Base-by-base conservation (phyloP, 2,113 vertebrate species). In the Puma concolor region DNA sequence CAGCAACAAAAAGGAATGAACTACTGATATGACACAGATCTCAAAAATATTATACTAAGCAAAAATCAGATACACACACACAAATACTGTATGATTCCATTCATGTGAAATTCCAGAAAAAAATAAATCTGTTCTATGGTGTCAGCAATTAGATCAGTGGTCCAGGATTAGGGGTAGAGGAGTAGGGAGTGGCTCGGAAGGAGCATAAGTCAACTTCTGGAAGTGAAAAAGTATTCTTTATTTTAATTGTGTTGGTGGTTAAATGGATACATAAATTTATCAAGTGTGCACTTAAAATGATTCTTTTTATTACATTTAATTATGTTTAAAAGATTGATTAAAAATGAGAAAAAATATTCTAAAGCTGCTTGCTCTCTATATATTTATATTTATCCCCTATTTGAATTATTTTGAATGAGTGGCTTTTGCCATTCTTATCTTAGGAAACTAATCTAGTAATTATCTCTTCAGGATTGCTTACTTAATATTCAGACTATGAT, bases 401-500 rank as follows among this genome's bases (percentile, higher is more conserved):
- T 64, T 93, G 52, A 94, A 86, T 88, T 84, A 93, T 64, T 95
- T 63, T 77, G 54, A 96, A 33, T 81, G 38, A 90, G 25, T 86
- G 10, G 8, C 29, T 88, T 81, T n/a, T 93, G 31, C 7, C 41
- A 74, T 71, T 91, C 87, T 88, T 66, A 31, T 94, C 76, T 82
- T 50, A 94, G 74, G 38, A 94, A 94, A 29, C 69, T 71, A 94
- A 88, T 76, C 66, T 86, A 95, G 19, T 60, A 85, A 82, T 95
- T 64, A 77, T 19, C 83, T 71, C 48, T 86, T 80, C 3, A 88
- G 67, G 41, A 90, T 10, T 81, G 48, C 29, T 93, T 92, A 79
- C 9, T 15, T 88, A 80, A 87, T 60, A 94, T 33, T 88, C 72
- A 95, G 69, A 76, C 38, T 71, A 41, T 19, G 89, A 60, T 88